Evolutionary conservation across 2,797 vertebrate genomes (phyloP), one percentile per base, ranked within the genome.

Genomic region (Channallabes apus): DNA sequence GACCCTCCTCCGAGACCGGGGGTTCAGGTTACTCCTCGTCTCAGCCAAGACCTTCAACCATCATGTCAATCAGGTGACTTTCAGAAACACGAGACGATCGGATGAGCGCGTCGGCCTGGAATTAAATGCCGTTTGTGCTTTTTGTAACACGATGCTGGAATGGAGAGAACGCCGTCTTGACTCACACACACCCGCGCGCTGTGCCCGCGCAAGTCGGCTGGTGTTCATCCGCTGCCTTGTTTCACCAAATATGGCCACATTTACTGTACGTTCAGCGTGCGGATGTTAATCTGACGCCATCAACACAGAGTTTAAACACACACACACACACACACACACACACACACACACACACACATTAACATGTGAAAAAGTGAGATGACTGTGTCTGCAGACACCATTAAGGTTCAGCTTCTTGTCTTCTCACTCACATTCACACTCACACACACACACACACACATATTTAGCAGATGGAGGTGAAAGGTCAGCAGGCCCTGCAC

Each of bases 381-480:
- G 41, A 80, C 51, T n/a, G 58, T 87, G 84, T 67, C 80, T 84
- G 67, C 81, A 76, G 79, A 75, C 83, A 92, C 90, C 90, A 92
- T 86, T 85, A 90, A 84, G 56, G 72, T 73, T 86, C 61, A 76
- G 83, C 54, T 86, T 54, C 72, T 77, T 82, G 79, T 81, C 69
- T 83, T 67, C 67, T 8, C 41, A 51, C 24, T 7, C 71, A 72
- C 80, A 85, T 83, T 85, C 35, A 51, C 58, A 68, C 62, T 46
- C 27, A 82, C 41, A 59, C 93, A 93, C 90, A 93, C 94, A 94
- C 91, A 91, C 88, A 91, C 91, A 91, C 91, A 93, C 92, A 92
- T 91, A 84, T 93, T 91, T 92, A 91, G 91, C 93, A 93, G 94
- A 94, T 93, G 90, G 92, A 94, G 89, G 92, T 89, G 88, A 91